phyloP scores from a whole-genome alignment of 2,888 invertebrate genomes.

The Euclidia mi region DNA sequence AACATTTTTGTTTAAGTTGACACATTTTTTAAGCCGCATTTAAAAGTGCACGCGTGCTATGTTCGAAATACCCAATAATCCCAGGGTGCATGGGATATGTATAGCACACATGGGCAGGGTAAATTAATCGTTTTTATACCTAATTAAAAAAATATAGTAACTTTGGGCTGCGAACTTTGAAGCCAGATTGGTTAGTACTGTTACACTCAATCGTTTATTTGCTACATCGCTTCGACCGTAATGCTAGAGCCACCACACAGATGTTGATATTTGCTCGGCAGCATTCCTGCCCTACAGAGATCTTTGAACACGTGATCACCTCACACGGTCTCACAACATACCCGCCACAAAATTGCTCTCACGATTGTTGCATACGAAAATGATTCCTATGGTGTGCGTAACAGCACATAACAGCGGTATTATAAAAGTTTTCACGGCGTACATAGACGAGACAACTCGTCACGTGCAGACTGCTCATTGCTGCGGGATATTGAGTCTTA shows the following conservation, averaged over 20 bases:
- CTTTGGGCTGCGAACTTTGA: slow-evolving; percentile 52
- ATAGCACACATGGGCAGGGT: too few relatives aligned
- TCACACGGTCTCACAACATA: slow-evolving; percentile 45
- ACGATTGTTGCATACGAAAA: slow-evolving; percentile 47
- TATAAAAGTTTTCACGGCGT: slow-evolving; percentile 55
- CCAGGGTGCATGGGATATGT: too few relatives aligned
- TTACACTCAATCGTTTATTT: slow-evolving; percentile 51
- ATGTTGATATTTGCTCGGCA: slow-evolving; percentile 50
- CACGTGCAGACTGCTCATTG: slow-evolving; percentile 29
- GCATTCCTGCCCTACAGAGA: slow-evolving; percentile 36
- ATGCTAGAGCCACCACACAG: slow-evolving; percentile 50
- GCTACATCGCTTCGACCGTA: slow-evolving; percentile 30
- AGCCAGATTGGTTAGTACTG: slow-evolving; percentile 46
- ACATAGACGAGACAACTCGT: slow-evolving; percentile 30
- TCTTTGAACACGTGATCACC: slow-evolving; percentile 42
- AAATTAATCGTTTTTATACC: too few relatives aligned
- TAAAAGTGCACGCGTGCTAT: too few relatives aligned
- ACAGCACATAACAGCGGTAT: slow-evolving; percentile 47
- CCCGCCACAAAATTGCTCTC: slow-evolving; percentile 42
- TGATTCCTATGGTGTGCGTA: slow-evolving; percentile 43
- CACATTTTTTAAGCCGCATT: too few relatives aligned
- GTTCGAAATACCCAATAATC: too few relatives aligned
- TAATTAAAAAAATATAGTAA: too few relatives aligned
- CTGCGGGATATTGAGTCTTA: slow-evolving; percentile 52
- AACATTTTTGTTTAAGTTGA: too few relatives aligned